Evolutionary conservation across 2,888 invertebrate genomes (phyloP), one percentile per base, ranked within the genome.

Genomic region (Ernsta delagoae): DNA sequence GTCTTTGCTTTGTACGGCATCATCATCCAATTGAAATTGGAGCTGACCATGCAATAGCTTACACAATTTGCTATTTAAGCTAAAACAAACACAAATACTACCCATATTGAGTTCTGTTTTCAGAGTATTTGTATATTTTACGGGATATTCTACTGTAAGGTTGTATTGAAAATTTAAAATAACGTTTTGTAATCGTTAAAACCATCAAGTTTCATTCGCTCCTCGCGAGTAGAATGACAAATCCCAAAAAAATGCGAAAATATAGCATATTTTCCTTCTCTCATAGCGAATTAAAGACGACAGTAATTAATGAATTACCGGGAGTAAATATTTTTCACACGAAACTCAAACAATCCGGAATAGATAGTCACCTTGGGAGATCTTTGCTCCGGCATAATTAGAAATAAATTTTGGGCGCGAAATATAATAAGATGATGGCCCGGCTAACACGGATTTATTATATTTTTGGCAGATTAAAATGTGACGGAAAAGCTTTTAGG

Each of bases 251-350:
- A 24, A 48, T 8, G 3, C 50, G 50, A 24, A 50, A 50, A 50
- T 50, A 50, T 50, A 50, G 3, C 16, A 50, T 16, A 50, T 50
- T 50, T 50, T 50, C 50, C 7, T 50, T 3, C 50, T 43, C 8
- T 64, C 34, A 45, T 48, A 68, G 62, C 60, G 57, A 68, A 68
- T 62, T 68, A 62, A 57, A 56, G 31, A 31, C 24, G 68, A 68
- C 68, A 68, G 62, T 68, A 68, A 68, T 68, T 68, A 68, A 68
- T 68, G 62, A 68, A 68, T 68, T 62, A 59, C 68, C 57, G 16
- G 31, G 39, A 62, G 62, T 57, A 62, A 68, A 63, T 50, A 63
- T 54, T 62, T 62, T 62, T 53, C 62, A 62, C 62, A 62, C 62
- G 24, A 61, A 63, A 63, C 62, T 62, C 62, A 62, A 68, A 68